Base-by-base conservation (phyloP, 2,113 vertebrate genomes). In the Forbesichthys agassizii region DNA sequence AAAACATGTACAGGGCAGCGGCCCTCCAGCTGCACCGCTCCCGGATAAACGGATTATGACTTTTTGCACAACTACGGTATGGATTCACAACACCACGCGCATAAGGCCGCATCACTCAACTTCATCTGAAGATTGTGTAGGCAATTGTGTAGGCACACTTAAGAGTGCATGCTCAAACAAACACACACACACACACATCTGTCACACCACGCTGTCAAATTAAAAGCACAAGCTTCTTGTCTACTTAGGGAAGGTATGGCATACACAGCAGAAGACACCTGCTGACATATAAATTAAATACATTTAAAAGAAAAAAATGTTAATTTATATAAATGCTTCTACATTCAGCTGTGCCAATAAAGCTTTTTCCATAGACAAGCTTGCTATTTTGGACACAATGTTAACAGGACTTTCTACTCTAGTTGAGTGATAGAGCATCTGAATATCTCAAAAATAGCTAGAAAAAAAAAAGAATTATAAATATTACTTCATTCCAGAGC, bases 201-300 rank as follows among this genome's bases (percentile, higher is more conserved):
- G 74, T 68, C 56, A 3, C 61, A 73, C 82, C 71, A 69, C 70
- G 11, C 64, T 62, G 84, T 83, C 81, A 76, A 69, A 82, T 78
- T 73, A 77, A 79, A 68, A 77, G 83, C 78, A 69, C 81, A 68
- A 80, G 82, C 79, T 69, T 66, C 82, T 71, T 85, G 84, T 86
- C 83, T 80, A 83, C 84, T 88, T 86, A 86, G 75, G 79, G 82
- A 73, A 87, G 78, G 85, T 78, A 78, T 73, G n/a, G 73, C 79
- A 81, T 84, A 81, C 75, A 82, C 84, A 87, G 67, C 83, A 74
- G 81, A 48, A 71, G 77, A 70, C 74, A 86, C 72, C 72, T 87
- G 75, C 85, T 88, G 86, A 82, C 75, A 74, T 42, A 10, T 4
- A 11, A 12, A 33, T 27, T 20, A 11, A 7, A 11, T 20, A 27